Evolutionary conservation across 2,888 invertebrate genomes (phyloP), one percentile per base, ranked within the genome.

Genomic region (Macaria notata): DNA sequence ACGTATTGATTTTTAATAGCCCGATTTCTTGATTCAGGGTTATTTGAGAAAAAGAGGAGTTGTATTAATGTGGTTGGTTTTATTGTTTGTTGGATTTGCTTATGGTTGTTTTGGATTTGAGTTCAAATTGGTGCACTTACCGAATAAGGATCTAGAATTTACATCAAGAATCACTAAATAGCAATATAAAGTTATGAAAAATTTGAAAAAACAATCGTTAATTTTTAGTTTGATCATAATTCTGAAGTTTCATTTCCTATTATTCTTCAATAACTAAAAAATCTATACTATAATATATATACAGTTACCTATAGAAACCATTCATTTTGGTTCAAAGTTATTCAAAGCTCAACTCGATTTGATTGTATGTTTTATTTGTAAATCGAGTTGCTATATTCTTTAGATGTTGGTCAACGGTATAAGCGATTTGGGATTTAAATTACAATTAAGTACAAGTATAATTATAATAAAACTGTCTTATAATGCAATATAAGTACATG

Each of bases 281-380:
- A n/a, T n/a, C n/a, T n/a, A n/a, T n/a, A n/a, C n/a, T n/a, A n/a
- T n/a, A n/a, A n/a, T n/a, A n/a, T n/a, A n/a, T n/a, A n/a, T 19
- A 19, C 19, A 19, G 4, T 4, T 36, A 6, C 33, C 5, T 31
- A 31, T 4, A 41, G 8, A n/a, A 9, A 83, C 85, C 79, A 70
- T 75, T 79, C 80, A 81, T 88, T 88, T 88, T 85, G 83, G 82
- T 73, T 81, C 78, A 84, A 83, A 87, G 76, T 86, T 88, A 89
- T 89, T 89, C 88, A 86, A 84, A 86, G 83, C 77, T 67, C 70
- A 33, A 7, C 33, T 6, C 33, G 19, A 2, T 36, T 7, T 36
- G 33, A 36, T 84, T 78, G 71, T 75, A 71, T 83, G 79, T 89
- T 89, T 89, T 91, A 88, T 91, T 89, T 88, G 86, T 80, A 79